Evolutionary conservation across 1,140 invertebrate species (phyloP).

Genomic region (Brachionus rubens): DNA sequence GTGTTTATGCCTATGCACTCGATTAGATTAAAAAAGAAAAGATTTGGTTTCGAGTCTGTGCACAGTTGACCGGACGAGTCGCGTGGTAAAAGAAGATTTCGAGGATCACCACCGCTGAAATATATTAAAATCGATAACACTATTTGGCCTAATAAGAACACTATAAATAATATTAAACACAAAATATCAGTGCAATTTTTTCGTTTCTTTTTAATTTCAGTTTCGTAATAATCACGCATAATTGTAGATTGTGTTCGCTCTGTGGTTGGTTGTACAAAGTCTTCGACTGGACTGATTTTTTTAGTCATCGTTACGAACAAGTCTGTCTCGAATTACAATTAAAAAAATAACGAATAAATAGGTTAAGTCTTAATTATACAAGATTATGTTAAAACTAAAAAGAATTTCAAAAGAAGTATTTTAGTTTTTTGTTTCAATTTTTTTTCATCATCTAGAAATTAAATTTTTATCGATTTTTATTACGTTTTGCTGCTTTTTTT

Average conservation of each 20-base stretch:
- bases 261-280: not conserved
- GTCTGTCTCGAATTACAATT: conserved; percentile 5
- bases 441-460: not conserved
- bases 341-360: not conserved
- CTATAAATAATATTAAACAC: not conserved
- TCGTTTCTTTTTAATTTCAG: conserved; percentile 4
- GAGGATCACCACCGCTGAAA: conserved; percentile 12
- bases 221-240: conserved; percentile 23
- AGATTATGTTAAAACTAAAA: conserved; percentile 28
- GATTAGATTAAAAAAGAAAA: conserved; percentile 40
- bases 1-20: conserved; percentile 35
- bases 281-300: conserved; percentile 35
- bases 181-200: conserved; percentile 42
- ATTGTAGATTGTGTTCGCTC: not conserved
- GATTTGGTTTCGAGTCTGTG: not conserved
- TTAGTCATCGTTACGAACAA: not conserved
- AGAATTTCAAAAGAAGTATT: too few relatives aligned
- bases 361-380: conserved; percentile 20
- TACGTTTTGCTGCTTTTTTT: too few relatives aligned
- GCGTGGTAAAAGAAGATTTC: conserved; percentile 2
- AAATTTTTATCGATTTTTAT: too few relatives aligned
- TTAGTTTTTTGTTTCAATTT: conserved; percentile 3
- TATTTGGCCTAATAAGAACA: conserved; percentile 17
- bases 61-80: conserved; percentile 22
- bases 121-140: conserved; percentile 12